A percentile compares a stretch with the other conserved stretches of the same genome.
Evolutionary conservation across 2,797 vertebrate genomes (phyloP).

Genomic region (Apogon hyalosoma): DNA sequence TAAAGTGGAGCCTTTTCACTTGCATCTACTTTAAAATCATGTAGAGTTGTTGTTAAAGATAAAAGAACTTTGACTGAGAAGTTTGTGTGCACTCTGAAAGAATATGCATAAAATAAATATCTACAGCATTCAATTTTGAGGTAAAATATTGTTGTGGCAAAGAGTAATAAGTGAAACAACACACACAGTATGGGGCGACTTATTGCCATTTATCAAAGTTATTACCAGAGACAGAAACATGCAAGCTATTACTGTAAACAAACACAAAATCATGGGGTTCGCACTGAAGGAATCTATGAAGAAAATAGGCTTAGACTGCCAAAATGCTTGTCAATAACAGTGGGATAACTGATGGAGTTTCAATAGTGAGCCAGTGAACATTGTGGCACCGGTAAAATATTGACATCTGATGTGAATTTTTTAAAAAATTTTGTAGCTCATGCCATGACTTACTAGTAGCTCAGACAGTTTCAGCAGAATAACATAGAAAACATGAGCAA

Average conservation of each 20-base stretch:
- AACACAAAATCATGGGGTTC: constrained; percentile 3
- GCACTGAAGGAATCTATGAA: constrained; percentile 32
- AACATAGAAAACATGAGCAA: constrained; percentile 12
- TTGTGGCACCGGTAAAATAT: constrained; percentile 19
- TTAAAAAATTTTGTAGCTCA: constrained; percentile 13
- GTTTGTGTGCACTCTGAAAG: constrained; percentile 3
- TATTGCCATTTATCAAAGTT: constrained; percentile 24
- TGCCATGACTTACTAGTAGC: background rate
- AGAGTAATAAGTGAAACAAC: constrained; percentile 24
- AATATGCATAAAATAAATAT: constrained; percentile 11
- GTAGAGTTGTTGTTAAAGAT: background rate
- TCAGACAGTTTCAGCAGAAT: background rate
- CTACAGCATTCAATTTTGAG: constrained; percentile 6
- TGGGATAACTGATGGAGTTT: constrained; percentile 30
- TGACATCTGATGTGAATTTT: constrained; percentile 22
- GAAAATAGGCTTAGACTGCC: constrained; percentile 15
- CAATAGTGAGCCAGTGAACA: background rate
- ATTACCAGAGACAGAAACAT: constrained; percentile 28
- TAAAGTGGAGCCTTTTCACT: constrained; percentile 24
- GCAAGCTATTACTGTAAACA: constrained; percentile 32
- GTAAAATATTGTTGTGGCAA: constrained; percentile 19
- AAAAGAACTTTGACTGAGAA: background rate
- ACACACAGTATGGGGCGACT: constrained; percentile 1
- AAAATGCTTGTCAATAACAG: constrained; percentile 31
- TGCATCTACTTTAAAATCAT: constrained; percentile 24